phyloP scores from a whole-genome alignment of 1,140 invertebrate genomes.

The Galleria mellonella region DNA sequence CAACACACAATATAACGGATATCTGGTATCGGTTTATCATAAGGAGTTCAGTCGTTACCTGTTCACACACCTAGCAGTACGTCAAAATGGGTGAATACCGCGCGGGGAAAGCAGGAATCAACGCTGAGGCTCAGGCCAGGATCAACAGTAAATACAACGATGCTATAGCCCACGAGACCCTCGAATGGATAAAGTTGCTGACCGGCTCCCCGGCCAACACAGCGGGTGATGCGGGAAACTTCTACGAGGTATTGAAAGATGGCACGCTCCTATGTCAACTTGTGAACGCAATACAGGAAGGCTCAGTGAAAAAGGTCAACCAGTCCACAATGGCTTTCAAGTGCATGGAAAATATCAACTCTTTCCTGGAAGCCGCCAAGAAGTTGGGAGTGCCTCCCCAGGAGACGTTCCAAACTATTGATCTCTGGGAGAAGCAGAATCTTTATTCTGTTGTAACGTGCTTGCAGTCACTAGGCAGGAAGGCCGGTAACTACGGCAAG shows the following conservation, averaged over 20 bases:
- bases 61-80: slow-evolving; percentile 49
- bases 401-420: slow-evolving; percentile 97
- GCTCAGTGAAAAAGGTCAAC: slow-evolving; percentile 92
- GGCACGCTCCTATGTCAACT: slow-evolving; percentile 90
- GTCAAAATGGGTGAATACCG: slow-evolving; percentile 61
- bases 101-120: slow-evolving; percentile 65
- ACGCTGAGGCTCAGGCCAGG: slow-evolving; percentile 69
- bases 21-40: slow-evolving; percentile 53
- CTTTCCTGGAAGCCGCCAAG: slow-evolving; percentile 90
- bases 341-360: slow-evolving; percentile 99
- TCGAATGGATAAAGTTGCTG: slow-evolving; percentile 93
- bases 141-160: slow-evolving; percentile 97
- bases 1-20: slow-evolving; percentile 21
- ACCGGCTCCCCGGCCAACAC: slow-evolving; percentile 87
- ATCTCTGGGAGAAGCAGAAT: slow-evolving; percentile 97
- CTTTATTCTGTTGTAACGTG: slow-evolving; percentile 96
- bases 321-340: slow-evolving; percentile 93
- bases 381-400: slow-evolving; percentile 93
- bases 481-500: slow-evolving; percentile 91
- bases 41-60: slow-evolving; percentile 60
- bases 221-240: slow-evolving; percentile 90
- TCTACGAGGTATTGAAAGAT: slow-evolving; percentile 90
- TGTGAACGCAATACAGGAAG: slow-evolving; percentile 87
- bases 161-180: slow-evolving; percentile 89
- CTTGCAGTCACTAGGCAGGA: slow-evolving; percentile 94